phyloP scores from a whole-genome alignment of 2,113 vertebrate species.

The Catagonus wagneri region DNA sequence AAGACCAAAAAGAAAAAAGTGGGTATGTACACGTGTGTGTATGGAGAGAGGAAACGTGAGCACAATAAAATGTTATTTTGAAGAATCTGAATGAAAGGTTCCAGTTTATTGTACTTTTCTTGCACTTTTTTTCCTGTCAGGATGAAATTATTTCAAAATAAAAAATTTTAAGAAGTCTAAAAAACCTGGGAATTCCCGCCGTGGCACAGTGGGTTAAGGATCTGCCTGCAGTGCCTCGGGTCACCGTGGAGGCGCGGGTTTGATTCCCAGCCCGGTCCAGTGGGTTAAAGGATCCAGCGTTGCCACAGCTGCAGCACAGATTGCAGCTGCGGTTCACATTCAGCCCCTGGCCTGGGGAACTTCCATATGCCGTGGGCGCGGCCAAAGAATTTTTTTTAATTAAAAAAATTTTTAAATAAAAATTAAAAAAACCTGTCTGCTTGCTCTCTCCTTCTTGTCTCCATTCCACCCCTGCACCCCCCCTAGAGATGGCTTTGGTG shows the following conservation, averaged over 20 bases:
- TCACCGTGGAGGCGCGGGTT: no score
- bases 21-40: accelerated
- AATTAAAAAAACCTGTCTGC: neutral
- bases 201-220: no score
- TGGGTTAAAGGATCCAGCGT: no score
- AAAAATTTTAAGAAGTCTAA: neutral
- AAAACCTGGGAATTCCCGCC: no score
- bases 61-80: neutral
- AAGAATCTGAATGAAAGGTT: neutral
- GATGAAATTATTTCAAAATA: constrained; percentile 3
- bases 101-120: neutral
- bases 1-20: neutral
- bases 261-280: no score
- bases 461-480: neutral
- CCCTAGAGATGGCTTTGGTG: neutral
- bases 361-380: no score
- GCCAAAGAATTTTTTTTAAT: no score
- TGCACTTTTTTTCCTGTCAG: neutral
- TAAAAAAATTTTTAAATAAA: no score
- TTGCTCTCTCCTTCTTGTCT: neutral
- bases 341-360: no score
- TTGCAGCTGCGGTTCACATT: no score
- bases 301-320: no score
- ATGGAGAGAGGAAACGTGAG: neutral
- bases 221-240: no score